Percentiles rank a stretch among this genome's conserved stretches.
Evolutionary conservation across 2,888 invertebrate species (phyloP).

Genomic region (Nemoura dubitans): DNA sequence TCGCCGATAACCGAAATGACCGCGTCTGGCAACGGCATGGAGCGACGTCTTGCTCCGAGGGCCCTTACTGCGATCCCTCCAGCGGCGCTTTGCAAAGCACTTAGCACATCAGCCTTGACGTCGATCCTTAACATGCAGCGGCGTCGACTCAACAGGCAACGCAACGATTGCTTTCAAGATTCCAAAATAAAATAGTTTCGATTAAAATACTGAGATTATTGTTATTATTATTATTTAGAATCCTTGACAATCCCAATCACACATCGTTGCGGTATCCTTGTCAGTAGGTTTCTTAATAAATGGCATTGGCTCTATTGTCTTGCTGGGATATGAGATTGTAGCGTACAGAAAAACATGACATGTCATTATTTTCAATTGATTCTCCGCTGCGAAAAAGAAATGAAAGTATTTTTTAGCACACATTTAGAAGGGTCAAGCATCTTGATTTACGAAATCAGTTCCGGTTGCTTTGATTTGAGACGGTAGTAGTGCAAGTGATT

Average conservation of each 20-base stretch:
- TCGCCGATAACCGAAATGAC: not conserved
- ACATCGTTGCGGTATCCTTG: not conserved
- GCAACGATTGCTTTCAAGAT: not conserved
- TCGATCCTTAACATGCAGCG: not conserved
- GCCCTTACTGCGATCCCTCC: not conserved
- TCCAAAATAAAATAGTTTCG: not conserved
- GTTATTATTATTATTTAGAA: constrained; percentile 7
- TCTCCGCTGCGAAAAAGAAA: constrained; percentile 18
- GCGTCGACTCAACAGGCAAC: not conserved
- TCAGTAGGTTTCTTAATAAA: constrained; percentile 10
- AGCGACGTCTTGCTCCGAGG: not conserved
- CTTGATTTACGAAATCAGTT: constrained; percentile 17
- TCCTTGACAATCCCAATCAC: not conserved
- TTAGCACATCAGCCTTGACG: not conserved
- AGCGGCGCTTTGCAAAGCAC: not conserved
- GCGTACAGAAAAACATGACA: constrained; percentile 25
- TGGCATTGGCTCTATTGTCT: constrained; percentile 16
- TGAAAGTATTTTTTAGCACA: not conserved
- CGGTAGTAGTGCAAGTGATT: constrained; percentile 15
- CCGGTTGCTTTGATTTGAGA: constrained; percentile 17
- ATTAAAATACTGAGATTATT: not conserved
- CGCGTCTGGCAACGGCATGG: too few relatives aligned
- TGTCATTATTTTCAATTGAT: constrained; percentile 17
- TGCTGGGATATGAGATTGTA: not conserved
- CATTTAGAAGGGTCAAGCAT: constrained; percentile 29